Evolutionary conservation across 2,888 invertebrate species (phyloP).

Genomic region (Eudemis profundana): DNA sequence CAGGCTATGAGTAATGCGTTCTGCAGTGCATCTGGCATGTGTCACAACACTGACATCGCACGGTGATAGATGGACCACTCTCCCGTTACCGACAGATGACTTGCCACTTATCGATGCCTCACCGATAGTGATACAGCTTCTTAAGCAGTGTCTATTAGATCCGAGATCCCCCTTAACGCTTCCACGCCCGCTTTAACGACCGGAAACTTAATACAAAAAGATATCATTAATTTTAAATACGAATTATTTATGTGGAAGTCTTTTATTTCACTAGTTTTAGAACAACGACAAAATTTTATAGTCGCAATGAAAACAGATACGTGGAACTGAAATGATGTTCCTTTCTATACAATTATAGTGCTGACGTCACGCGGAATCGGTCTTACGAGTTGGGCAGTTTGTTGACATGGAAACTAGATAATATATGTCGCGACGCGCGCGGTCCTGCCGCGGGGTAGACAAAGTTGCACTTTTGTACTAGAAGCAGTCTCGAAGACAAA

Average conservation of each 20-base stretch:
- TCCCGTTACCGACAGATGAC: slow-evolving; percentile 67
- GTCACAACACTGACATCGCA: slow-evolving; percentile 57
- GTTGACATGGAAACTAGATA: slow-evolving; percentile 68
- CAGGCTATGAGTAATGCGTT: slow-evolving; percentile 28
- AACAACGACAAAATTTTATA: slow-evolving; percentile 45
- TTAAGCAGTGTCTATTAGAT: slow-evolving; percentile 46
- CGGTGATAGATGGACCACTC: slow-evolving; percentile 69
- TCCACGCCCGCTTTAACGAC: slow-evolving; percentile 38
- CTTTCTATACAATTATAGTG: slow-evolving; percentile 62
- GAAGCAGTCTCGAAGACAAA: slow-evolving; percentile 66
- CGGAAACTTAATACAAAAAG: slow-evolving; percentile 42
- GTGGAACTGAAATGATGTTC: slow-evolving; percentile 53
- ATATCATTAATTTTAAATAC: slow-evolving; percentile 35
- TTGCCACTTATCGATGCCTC: slow-evolving; percentile 57
- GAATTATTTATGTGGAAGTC: slow-evolving; percentile 34
- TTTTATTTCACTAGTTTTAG: slow-evolving; percentile 42
- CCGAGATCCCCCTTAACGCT: slow-evolving; percentile 36
- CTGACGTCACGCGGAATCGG: slow-evolving; percentile 65
- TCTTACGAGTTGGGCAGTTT: slow-evolving; percentile 69
- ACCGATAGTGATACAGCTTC: slow-evolving; percentile 57
- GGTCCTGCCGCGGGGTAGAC: slow-evolving; percentile 66
- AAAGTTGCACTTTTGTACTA: slow-evolving; percentile 71
- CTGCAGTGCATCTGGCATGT: slow-evolving; percentile 37
- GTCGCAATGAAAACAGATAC: slow-evolving; percentile 49
- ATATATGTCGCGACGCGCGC: slow-evolving; percentile 70